Evolutionary conservation across 2,797 vertebrate genomes (phyloP), one percentile per base, ranked within the genome.

Genomic region (Gymnopithys bicolor): DNA sequence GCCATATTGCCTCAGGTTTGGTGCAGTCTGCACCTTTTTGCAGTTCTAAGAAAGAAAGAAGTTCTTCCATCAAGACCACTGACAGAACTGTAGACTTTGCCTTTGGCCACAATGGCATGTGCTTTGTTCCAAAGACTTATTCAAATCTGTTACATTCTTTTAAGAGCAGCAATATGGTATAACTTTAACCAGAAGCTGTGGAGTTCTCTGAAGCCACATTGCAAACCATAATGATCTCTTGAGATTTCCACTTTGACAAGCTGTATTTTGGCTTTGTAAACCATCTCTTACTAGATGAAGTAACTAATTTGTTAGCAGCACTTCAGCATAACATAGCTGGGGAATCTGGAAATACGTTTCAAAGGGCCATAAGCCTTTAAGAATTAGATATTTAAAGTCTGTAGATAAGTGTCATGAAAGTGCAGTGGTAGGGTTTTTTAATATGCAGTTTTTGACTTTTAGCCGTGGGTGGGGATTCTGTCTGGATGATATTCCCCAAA

Each of bases 401-500:
- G 3, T 53, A 17, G 4, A 39, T 15, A 60, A 84, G 4, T 6
- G 1, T 79, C 11, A 22, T 53, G 41, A 64, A 82, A 18, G 2
- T 35, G 6, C 67, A 17, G 2, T 41, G 43, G 6, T 22, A 39
- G 22, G 4, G 6, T 19, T 9, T n/a, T 84, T 32, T 73, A 59
- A 89, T 92, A 70, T 7, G 85, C 33, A 88, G 3, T 83, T 94
- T 76, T 90, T 94, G 24, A 78, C 79, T 93, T 95, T 77, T 62
- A 99, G 99, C 95, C 99, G 99, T 4, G 99, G 99, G 5, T 99
- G 98, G 99, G 99, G 99, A n/a, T 99, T 98, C 95, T 99, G 99
- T 96, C 98, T 99, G 75, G 99, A 99, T 93, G 99, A 99, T 70
- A 96, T 98, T 28, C 99, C 99, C 2, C 98, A 99, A 67, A 99